phyloP scores from a whole-genome alignment of 2,888 invertebrate species.

The Andricus curvator region DNA sequence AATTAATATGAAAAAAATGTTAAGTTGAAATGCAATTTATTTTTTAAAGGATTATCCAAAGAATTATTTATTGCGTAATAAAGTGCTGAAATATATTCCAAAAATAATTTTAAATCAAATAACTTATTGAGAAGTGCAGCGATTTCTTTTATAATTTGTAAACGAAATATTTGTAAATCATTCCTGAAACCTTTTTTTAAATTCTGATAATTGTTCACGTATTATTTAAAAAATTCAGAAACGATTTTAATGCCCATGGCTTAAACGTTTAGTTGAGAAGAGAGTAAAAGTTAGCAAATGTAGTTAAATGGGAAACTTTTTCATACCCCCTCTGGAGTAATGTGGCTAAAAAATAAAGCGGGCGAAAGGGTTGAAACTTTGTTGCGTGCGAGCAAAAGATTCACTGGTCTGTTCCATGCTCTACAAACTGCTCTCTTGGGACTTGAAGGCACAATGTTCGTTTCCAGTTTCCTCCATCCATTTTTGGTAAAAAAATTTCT shows the following conservation, averaged over 20 bases:
- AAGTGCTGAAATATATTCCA: too few species aligned
- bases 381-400: constrained; percentile 12
- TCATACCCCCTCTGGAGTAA: not conserved
- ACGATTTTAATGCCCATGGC: not conserved
- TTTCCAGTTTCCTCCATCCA: not conserved
- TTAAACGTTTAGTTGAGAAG: not conserved
- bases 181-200: too few species aligned
- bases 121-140: too few species aligned
- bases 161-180: too few species aligned
- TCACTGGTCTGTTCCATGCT: not conserved
- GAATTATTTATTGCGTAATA: too few species aligned
- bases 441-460: constrained; percentile 3
- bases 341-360: constrained; percentile 11
- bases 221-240: not conserved
- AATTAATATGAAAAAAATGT: too few species aligned
- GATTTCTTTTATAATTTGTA: too few species aligned
- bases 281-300: not conserved
- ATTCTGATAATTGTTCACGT: too few species aligned
- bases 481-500: not conserved
- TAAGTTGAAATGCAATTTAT: too few species aligned
- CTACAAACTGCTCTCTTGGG: constrained; percentile 22
- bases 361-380: not conserved
- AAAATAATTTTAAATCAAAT: too few species aligned
- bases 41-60: too few species aligned
- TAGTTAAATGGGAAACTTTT: not conserved